phyloP scores from a whole-genome alignment of 2,797 vertebrate genomes.

The Pantherophis vulpinus region DNA sequence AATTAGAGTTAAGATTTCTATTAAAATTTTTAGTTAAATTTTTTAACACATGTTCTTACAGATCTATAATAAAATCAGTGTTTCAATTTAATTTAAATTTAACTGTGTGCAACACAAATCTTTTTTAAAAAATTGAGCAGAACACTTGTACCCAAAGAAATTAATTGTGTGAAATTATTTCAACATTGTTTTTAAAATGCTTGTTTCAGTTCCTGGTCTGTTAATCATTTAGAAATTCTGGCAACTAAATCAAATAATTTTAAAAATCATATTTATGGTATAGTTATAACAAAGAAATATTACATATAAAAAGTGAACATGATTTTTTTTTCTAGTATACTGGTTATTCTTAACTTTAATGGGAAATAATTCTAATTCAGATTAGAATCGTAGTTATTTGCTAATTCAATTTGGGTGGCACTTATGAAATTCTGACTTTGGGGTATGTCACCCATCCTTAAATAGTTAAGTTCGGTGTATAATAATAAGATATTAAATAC shows the following conservation, averaged over 20 bases:
- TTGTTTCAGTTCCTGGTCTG: neutral
- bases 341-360: neutral
- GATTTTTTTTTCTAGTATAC: neutral
- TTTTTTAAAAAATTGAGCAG: neutral
- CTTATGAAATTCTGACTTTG: neutral
- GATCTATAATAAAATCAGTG: neutral
- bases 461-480: neutral
- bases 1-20: neutral
- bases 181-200: neutral
- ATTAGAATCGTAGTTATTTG: neutral
- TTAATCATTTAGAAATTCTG: neutral
- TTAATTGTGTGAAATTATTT: neutral
- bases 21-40: neutral
- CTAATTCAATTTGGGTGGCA: neutral
- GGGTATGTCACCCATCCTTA: neutral
- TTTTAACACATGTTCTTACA: neutral
- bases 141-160: neutral
- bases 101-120: neutral
- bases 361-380: neutral
- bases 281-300: neutral
- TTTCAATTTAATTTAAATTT: neutral
- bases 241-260: neutral
- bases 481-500: neutral
- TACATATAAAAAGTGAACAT: neutral
- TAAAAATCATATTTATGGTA: neutral